Evolutionary conservation across 2,797 vertebrate species (phyloP).

Genomic region (Pseudomugil gertrudae): DNA sequence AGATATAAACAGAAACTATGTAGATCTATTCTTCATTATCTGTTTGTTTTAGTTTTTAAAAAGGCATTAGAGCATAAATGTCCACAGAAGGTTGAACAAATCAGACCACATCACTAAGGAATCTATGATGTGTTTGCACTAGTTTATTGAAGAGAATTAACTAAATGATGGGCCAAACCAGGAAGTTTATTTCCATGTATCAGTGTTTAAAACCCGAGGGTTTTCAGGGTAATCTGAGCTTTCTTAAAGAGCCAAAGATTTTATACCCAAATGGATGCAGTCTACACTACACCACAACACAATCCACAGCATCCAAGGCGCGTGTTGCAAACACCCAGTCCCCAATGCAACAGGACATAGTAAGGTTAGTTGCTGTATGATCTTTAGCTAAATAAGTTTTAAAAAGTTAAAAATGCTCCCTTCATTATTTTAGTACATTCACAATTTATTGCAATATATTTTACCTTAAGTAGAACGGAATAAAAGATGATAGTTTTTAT

Average conservation of each 20-base stretch:
- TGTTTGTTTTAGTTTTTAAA: not conserved
- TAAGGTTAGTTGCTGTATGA: not conserved
- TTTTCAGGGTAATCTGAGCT: not conserved
- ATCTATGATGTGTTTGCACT: not conserved
- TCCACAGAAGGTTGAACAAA: not conserved
- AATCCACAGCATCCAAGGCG: not conserved
- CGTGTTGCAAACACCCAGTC: not conserved
- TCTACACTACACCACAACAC: not conserved
- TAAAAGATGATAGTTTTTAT: no score
- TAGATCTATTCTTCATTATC: not conserved
- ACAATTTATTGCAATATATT: no score
- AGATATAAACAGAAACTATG: not conserved
- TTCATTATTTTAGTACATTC: no score
- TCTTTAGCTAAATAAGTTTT: no score
- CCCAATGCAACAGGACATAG: not conserved
- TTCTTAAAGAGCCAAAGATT: not conserved
- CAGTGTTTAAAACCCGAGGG: not conserved
- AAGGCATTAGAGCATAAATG: not conserved
- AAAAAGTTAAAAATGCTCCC: no score
- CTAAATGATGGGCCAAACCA: not conserved
- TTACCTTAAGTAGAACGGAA: no score
- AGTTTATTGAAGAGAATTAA: not conserved
- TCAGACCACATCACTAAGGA: not conserved
- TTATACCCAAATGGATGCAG: not conserved
- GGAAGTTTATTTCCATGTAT: not conserved